These are phyloP conservation scores for Aphaenogaster floridana DNA, from an alignment of 1,140 invertebrate genomes.

Conservation along the genomic window DNA sequence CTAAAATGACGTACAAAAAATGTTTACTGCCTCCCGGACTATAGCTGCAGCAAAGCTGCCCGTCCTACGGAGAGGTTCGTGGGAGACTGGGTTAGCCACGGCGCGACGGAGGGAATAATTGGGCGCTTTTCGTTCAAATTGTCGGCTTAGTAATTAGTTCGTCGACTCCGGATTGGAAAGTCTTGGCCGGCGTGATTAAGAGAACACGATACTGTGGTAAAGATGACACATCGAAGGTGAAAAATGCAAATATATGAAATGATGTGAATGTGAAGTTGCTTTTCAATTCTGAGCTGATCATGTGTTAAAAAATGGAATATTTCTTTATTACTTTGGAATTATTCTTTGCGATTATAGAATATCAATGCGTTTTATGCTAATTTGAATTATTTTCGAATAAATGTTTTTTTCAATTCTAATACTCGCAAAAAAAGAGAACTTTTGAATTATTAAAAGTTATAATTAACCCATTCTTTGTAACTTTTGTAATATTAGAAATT, in stretches of 20 bases:
- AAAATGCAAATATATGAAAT: slow-evolving; percentile 22
- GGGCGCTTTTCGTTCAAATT: slow-evolving; percentile 30
- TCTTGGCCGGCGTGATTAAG: slow-evolving; percentile 38
- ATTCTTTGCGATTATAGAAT: not conserved
- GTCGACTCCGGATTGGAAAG: slow-evolving; percentile 50
- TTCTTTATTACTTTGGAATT: not conserved
- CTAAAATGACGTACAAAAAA: too few species aligned
- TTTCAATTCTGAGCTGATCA: slow-evolving; percentile 18
- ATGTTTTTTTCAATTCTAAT: not conserved
- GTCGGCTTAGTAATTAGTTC: not conserved
- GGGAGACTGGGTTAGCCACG: slow-evolving; percentile 76
- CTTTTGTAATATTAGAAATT: not conserved
- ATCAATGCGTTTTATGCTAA: not conserved
- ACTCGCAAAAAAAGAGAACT: not conserved
- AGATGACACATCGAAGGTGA: not conserved
- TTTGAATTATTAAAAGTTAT: not conserved
- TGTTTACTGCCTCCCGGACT: too few species aligned
- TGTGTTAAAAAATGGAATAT: slow-evolving; percentile 2
- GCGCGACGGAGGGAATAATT: slow-evolving; percentile 46
- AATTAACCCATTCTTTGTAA: slow-evolving; percentile 8
- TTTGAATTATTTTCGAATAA: not conserved
- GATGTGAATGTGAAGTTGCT: not conserved
- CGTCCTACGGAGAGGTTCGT: slow-evolving; percentile 86
- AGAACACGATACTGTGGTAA: not conserved
- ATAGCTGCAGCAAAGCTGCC: slow-evolving; percentile 89